phyloP scores from a whole-genome alignment of 2,888 invertebrate genomes.

The Tenthredo distinguenda region DNA sequence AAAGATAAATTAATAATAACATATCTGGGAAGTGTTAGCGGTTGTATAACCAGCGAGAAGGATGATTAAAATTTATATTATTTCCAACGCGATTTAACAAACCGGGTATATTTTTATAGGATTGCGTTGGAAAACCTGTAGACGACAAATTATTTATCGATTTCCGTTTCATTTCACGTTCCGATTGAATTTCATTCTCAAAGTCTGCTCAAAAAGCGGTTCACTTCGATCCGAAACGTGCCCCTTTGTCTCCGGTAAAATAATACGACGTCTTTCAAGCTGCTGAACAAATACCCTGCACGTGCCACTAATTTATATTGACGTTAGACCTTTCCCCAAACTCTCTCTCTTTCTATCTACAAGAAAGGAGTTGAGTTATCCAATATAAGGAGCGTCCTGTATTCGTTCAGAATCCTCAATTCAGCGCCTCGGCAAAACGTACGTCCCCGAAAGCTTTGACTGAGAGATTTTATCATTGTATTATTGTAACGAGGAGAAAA shows the following conservation, averaged over 20 bases:
- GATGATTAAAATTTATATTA: background rate
- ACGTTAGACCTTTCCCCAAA: slow-evolving; percentile 1
- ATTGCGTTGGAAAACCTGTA: background rate
- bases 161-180: background rate
- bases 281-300: slow-evolving; percentile 30
- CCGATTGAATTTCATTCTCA: background rate
- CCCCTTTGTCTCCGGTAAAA: slow-evolving; percentile 7
- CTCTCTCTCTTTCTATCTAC: background rate
- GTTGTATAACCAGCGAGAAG: background rate
- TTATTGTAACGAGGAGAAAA: background rate
- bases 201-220: background rate
- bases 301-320: slow-evolving; percentile 43
- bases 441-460: background rate
- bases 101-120: background rate
- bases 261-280: slow-evolving; percentile 1
- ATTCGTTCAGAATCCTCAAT: background rate
- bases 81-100: background rate
- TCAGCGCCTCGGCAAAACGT: background rate
- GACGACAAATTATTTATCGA: background rate
- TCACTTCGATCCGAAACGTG: background rate
- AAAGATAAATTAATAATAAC: background rate
- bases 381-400: background rate
- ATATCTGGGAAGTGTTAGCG: background rate
- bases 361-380: slow-evolving; percentile 20
- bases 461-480: background rate